These are phyloP conservation scores for Calameuta filiformis DNA, from an alignment of 2,888 invertebrate genomes.

Conservation along the genomic window DNA sequence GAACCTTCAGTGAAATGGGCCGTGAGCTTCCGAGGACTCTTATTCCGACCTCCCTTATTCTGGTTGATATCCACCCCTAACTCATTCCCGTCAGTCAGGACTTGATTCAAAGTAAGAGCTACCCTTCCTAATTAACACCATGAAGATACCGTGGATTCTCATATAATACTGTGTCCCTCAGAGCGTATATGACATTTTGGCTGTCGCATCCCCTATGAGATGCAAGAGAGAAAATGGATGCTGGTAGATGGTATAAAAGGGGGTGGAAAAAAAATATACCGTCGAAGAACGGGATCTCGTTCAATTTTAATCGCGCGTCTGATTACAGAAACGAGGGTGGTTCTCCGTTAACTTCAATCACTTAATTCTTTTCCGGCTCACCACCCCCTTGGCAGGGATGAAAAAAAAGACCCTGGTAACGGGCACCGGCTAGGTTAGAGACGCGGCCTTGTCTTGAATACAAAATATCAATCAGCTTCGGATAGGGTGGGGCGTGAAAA, in stretches of 20 bases:
- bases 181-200: no score
- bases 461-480: constrained; percentile 63
- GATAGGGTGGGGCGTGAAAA: constrained; percentile 52
- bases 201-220: no score
- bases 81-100: no score
- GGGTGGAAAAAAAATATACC: background rate
- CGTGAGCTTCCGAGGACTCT: constrained; percentile 62
- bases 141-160: no score
- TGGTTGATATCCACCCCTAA: background rate
- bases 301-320: no score
- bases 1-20: constrained; percentile 65
- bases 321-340: no score
- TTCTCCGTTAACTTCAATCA: constrained; percentile 19
- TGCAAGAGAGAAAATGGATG: no score
- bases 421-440: constrained; percentile 6
- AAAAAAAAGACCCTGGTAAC: constrained; percentile 10
- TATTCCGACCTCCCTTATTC: constrained; percentile 9
- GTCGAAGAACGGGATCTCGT: no score
- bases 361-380: constrained; percentile 24
- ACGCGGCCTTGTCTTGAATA: constrained; percentile 50
- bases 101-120: constrained; percentile 5
- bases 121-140: background rate
- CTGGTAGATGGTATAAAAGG: background rate
- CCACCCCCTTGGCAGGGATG: constrained; percentile 14
- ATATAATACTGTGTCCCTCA: no score